phyloP scores from a whole-genome alignment of 2,113 vertebrate genomes.

The Ranitomeya variabilis region DNA sequence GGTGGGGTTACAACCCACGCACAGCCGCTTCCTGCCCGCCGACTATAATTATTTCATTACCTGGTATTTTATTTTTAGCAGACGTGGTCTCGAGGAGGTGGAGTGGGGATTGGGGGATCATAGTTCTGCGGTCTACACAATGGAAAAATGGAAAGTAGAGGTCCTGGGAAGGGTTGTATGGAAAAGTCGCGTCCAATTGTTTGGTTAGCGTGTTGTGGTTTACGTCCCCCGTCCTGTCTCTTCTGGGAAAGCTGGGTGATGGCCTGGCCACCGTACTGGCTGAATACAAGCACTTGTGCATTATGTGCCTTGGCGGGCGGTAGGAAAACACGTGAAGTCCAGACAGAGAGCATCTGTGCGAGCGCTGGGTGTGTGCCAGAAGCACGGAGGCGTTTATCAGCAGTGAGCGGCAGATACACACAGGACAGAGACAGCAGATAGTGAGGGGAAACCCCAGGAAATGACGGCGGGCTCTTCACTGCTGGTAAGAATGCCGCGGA shows the following conservation, averaged over 20 bases:
- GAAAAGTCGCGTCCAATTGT: not conserved
- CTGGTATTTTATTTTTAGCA: constrained; percentile 2
- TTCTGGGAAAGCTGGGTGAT: not conserved
- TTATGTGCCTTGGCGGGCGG: not conserved
- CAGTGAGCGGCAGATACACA: not conserved
- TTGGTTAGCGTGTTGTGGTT: too few relatives aligned
- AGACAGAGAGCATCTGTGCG: not conserved
- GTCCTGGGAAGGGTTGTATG: not conserved
- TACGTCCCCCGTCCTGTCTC: too few relatives aligned
- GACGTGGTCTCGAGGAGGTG: not conserved
- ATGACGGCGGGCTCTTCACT: constrained; percentile 7
- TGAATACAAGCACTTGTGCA: not conserved
- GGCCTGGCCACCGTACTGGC: not conserved
- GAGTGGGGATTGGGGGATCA: not conserved
- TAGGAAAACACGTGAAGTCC: constrained; percentile 28
- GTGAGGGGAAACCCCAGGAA: constrained; percentile 46
- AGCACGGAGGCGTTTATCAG: constrained; percentile 19
- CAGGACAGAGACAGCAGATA: not conserved
- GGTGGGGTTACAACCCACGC: not conserved
- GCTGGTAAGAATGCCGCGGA: constrained; percentile 22
- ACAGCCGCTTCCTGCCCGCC: constrained; percentile 4
- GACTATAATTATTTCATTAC: constrained; percentile 14
- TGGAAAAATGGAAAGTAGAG: not conserved
- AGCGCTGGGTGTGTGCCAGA: not conserved
- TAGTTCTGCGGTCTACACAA: not conserved